Evolutionary conservation across 2,888 invertebrate genomes (phyloP).

Genomic region (Bugula neritina): DNA sequence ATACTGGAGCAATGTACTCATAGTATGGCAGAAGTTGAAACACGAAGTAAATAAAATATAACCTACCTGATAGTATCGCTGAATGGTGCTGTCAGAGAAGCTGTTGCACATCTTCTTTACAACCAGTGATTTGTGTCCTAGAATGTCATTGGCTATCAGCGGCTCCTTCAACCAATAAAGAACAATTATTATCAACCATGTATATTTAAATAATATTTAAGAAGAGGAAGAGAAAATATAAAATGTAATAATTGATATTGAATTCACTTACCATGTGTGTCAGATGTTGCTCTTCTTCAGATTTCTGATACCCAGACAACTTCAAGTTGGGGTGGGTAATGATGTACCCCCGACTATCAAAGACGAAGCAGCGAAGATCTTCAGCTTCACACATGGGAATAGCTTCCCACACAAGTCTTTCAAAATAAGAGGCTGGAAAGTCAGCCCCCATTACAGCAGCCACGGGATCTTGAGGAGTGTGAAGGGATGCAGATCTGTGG

Average conservation of each 20-base stretch:
- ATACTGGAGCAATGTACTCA: no score
- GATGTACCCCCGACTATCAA: conserved; percentile 83
- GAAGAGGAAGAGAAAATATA: neutral
- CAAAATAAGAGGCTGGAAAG: conserved; percentile 76
- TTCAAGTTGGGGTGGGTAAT: conserved; percentile 74
- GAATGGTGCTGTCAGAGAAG: conserved; percentile 76
- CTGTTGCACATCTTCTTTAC: conserved; percentile 77
- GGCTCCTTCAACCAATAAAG: no score
- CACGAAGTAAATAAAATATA: no score
- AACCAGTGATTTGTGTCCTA: conserved; percentile 77
- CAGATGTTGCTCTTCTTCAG: conserved; percentile 77
- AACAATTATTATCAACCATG: no score
- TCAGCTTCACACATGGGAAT: conserved; percentile 35
- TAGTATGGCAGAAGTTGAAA: no score
- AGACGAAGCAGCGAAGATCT: conserved; percentile 66
- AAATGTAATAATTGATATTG: neutral
- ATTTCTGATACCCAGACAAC: conserved; percentile 58
- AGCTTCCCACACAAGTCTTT: conserved; percentile 62
- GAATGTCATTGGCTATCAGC: conserved; percentile 79
- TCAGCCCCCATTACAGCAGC: conserved; percentile 76
- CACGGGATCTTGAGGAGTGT: conserved; percentile 58
- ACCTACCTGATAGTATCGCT: conserved; percentile 60
- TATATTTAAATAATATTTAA: neutral
- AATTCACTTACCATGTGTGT: conserved; percentile 60
- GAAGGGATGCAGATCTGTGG: conserved; percentile 55